phyloP scores from a whole-genome alignment of 2,888 invertebrate species.

The Osedax fenrisi region DNA sequence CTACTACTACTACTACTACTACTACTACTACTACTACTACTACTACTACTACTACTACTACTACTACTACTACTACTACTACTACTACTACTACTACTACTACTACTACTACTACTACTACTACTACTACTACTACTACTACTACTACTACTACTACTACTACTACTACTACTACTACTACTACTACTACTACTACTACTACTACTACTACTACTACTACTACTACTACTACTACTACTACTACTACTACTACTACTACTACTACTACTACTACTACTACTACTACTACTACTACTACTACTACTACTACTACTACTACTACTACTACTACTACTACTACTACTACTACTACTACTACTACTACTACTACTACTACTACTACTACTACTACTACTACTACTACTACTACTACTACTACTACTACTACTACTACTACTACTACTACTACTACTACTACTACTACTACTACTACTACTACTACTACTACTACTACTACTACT shows the following conservation, averaged over 20 bases:
- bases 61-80: constrained; percentile 9
- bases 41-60: constrained; percentile 22
- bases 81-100: constrained; percentile 17
- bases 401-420: constrained; percentile 12
- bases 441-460: constrained; percentile 16
- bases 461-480: constrained; percentile 14
- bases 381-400: constrained; percentile 16
- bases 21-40: constrained; percentile 13
- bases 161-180: constrained; percentile 9
- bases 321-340: constrained; percentile 12
- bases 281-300: constrained; percentile 13
- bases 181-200: constrained; percentile 15
- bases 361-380: constrained; percentile 18
- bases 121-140: constrained; percentile 16
- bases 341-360: constrained; percentile 12
- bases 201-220: constrained; percentile 19
- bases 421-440: constrained; percentile 14
- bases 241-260: constrained; percentile 13
- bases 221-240: constrained; percentile 8
- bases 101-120: constrained; percentile 16
- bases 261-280: constrained; percentile 19
- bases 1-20: constrained; percentile 7
- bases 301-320: constrained; percentile 21
- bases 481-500: constrained; percentile 16
- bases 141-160: constrained; percentile 19